Evolutionary conservation across 2,888 invertebrate genomes (phyloP).

Genomic region (Drosophila melanosoma): DNA sequence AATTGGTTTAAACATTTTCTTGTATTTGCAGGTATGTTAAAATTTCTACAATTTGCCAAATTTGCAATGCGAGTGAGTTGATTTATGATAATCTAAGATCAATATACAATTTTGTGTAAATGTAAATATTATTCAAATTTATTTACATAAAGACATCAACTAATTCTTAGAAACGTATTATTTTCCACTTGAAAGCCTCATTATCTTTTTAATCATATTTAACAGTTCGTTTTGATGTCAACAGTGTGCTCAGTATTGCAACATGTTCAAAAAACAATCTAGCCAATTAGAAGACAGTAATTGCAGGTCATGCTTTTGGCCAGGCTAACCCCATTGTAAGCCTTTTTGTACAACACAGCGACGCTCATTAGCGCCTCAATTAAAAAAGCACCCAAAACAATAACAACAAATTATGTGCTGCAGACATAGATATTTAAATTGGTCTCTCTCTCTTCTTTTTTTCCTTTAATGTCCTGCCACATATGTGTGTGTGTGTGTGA

Average conservation of each 20-base stretch:
- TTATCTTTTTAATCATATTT: not conserved
- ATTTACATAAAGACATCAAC: not conserved
- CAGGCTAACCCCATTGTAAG: slow-evolving; percentile 48
- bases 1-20: not conserved
- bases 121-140: not conserved
- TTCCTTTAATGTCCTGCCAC: slow-evolving; percentile 29
- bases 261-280: slow-evolving; percentile 42
- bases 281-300: slow-evolving; percentile 48
- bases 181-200: not conserved
- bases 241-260: slow-evolving; percentile 9
- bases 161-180: not conserved
- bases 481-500: slow-evolving; percentile 46
- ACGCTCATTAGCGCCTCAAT: slow-evolving; percentile 68
- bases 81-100: accelerated
- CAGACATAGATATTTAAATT: slow-evolving; percentile 23
- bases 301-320: slow-evolving; percentile 19
- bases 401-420: slow-evolving; percentile 35
- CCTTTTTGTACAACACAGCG: slow-evolving; percentile 47
- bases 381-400: slow-evolving; percentile 54
- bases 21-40: slow-evolving; percentile 18
- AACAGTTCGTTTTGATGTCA: slow-evolving; percentile 4
- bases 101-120: not conserved
- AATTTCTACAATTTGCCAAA: not conserved
- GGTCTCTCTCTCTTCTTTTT: not conserved
- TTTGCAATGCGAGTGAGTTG: not conserved